Evolutionary conservation across 2,113 vertebrate species (phyloP).

Genomic region (Benitochromis conjunctus): DNA sequence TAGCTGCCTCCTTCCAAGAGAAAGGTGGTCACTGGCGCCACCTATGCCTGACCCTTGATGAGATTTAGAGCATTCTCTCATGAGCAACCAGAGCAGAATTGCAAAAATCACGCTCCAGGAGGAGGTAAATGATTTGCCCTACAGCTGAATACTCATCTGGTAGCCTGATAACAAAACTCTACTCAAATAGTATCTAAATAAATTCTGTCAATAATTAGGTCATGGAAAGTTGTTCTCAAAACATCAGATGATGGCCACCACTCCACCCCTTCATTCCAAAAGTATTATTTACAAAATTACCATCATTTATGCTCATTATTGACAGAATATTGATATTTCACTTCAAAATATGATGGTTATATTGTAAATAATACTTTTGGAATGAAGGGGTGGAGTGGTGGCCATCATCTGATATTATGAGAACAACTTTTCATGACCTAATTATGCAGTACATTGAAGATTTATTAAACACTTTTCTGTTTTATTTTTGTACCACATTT

Average conservation of each 20-base stretch:
- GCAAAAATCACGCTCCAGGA: background rate
- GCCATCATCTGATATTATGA: no score
- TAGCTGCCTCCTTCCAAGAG: background rate
- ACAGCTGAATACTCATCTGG: background rate
- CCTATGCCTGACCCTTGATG: background rate
- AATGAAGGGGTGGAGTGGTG: no score
- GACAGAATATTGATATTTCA: background rate
- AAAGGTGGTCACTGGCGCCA: background rate
- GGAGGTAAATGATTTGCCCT: background rate
- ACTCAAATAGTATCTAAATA: background rate
- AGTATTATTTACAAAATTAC: background rate
- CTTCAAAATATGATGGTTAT: background rate
- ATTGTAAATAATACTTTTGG: no score
- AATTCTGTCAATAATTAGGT: background rate
- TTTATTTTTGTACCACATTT: background rate
- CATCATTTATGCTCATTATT: background rate
- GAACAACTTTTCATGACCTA: no score
- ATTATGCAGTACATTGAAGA: background rate
- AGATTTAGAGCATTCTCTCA: background rate
- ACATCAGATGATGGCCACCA: background rate
- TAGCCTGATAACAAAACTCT: background rate
- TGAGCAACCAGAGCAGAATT: background rate
- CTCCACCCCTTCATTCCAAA: background rate
- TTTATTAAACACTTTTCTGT: background rate
- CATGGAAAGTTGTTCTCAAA: background rate